A percentile compares a stretch with the other conserved stretches of the same genome.
Conservation (phyloP, 2,797 vertebrate genomes). For the Psittacula derbiana region DNA sequence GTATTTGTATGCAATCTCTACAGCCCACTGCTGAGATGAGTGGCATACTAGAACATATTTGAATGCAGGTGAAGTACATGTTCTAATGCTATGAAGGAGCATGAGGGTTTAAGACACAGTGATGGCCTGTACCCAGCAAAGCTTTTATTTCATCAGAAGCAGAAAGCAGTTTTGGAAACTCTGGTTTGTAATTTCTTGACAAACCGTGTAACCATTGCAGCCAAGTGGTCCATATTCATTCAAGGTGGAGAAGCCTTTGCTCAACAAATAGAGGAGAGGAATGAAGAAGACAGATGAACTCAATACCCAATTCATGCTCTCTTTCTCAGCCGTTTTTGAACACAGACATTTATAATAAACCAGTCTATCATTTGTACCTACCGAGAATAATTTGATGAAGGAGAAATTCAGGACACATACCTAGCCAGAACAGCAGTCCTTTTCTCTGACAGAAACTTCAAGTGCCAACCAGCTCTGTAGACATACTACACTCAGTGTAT, state of each 20-base stretch:
- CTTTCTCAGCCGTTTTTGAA: neutral
- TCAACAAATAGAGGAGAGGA: neutral
- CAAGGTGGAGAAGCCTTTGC: neutral
- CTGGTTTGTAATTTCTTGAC: neutral
- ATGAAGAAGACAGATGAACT: neutral
- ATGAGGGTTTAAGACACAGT: neutral
- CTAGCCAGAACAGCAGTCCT: neutral
- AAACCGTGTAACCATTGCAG: neutral
- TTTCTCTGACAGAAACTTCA: neutral
- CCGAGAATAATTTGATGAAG: neutral
- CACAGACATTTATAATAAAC: neutral
- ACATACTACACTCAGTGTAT: neutral
- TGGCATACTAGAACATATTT: neutral
- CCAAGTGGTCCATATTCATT: neutral
- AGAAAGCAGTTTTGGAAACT: neutral
- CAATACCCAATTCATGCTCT: neutral
- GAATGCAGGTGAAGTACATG: neutral
- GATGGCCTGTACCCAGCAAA: neutral
- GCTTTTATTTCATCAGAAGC: neutral
- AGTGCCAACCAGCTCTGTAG: neutral
- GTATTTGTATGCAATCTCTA: neutral
- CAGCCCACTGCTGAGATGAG: fast-evolving
- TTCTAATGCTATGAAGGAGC: neutral
- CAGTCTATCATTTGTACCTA: neutral
- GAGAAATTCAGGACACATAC: neutral